Percentiles rank a stretch among this genome's conserved stretches.
Conservation (phyloP, 2,113 vertebrate genomes). For the Centropristis striata region DNA sequence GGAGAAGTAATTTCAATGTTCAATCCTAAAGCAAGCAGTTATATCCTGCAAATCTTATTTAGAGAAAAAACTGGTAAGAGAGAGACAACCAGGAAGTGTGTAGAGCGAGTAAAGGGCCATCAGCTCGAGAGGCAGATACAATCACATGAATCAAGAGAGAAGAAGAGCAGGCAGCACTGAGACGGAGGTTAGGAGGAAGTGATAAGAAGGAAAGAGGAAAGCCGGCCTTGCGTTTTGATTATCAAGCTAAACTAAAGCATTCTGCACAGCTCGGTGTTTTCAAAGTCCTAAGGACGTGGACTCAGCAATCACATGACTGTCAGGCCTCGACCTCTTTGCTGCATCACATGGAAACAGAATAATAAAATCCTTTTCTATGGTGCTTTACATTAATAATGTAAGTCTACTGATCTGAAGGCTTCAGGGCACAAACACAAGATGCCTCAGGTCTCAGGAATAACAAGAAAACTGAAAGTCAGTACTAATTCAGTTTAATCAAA, state of each 20-base stretch:
- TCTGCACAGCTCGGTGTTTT: constrained; percentile 20
- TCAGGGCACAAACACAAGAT: not conserved
- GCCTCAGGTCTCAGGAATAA: not conserved
- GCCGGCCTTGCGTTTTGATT: constrained; percentile 29
- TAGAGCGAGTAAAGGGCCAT: constrained; percentile 1
- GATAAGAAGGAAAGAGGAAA: not conserved
- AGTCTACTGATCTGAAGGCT: not conserved
- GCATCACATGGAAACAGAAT: not conserved
- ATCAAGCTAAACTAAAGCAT: constrained; percentile 39
- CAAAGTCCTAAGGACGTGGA: constrained; percentile 9
- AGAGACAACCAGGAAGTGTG: not conserved
- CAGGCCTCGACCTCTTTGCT: constrained; percentile 5
- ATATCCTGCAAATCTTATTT: not conserved
- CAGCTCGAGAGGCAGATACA: constrained; percentile 2
- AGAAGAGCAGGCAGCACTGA: not conserved
- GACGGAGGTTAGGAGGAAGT: constrained; percentile 14
- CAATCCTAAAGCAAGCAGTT: not conserved
- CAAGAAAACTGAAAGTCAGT: not conserved
- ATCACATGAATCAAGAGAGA: constrained; percentile 16
- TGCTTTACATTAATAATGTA: not conserved
- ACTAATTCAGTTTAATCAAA: too few relatives aligned
- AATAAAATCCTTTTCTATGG: not conserved
- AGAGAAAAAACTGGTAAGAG: not conserved
- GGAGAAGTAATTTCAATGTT: not conserved
- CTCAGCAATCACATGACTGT: constrained; percentile 61